Base-by-base conservation (phyloP, 2,797 vertebrate species). In the Mormyrops attenuatus region DNA sequence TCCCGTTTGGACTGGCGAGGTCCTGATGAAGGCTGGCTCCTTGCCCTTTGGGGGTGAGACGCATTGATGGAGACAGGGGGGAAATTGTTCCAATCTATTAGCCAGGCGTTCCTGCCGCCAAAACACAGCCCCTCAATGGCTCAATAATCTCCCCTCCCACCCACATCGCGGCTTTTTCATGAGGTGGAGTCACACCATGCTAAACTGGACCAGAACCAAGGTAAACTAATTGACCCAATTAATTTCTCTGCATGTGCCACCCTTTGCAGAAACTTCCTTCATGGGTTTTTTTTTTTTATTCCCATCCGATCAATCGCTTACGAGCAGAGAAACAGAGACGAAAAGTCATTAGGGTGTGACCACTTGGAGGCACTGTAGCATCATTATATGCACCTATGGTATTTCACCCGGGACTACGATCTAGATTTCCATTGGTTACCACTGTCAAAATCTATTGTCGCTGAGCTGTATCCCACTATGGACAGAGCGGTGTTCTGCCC, bases 61-160 rank as follows among this genome's bases (percentile, higher is more conserved):
- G 52, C 44, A 52, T 52, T 15, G 84, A 53, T 85, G 84, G 44
- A 50, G 84, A 85, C 49, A 13, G 38, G 73, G 77, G 41, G 15
- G 6, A n/a, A 47, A 80, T 80, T n/a, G 77, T 80, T 80, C 77
- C 77, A 47, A 47, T 80, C 77, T 80, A 80, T 80, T 80, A 80
- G 77, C 38, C 20, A 80, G 77, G 38, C 77, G 38, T 47, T 80
- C 77, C 77, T 47, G 41, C 77, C 6, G 38, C 77, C 77, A 80
- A 80, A 80, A 80, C 38, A 80, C 38, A 47, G 77, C 41, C 77
- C 77, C 41, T n/a, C 41, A 44, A 80, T 80, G 77, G 77, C 77
- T 80, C 20, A 80, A 47, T 80, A 41, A 80, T 47, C 77, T 47
- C 38, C 77, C 69, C 77, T n/a, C 77, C 41, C 30, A 17, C 66